These are phyloP conservation scores for Nomada goodeniana DNA, from an alignment of 2,888 invertebrate genomes.

Conservation along the genomic window DNA sequence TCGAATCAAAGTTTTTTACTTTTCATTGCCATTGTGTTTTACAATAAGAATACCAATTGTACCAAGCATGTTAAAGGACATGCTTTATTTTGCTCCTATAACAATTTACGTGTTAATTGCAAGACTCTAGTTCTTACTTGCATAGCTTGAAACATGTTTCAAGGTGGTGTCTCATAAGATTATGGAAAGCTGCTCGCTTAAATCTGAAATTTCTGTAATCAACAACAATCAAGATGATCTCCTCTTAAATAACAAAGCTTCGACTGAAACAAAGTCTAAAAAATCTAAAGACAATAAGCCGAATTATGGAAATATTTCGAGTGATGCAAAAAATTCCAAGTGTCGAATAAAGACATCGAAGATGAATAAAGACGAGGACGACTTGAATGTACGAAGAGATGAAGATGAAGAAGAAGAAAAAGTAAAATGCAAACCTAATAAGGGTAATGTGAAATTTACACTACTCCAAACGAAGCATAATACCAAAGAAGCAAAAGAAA, in stretches of 20 bases:
- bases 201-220: slow-evolving; percentile 67
- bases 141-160: slow-evolving; percentile 73
- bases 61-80: slow-evolving; percentile 37
- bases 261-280: slow-evolving; percentile 64
- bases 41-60: slow-evolving; percentile 18
- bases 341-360: slow-evolving; percentile 55
- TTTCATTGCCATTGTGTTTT: slow-evolving; percentile 32
- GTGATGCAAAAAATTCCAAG: slow-evolving; percentile 63
- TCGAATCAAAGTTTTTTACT: slow-evolving; percentile 20
- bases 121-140: slow-evolving; percentile 45
- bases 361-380: slow-evolving; percentile 61
- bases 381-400: slow-evolving; percentile 46
- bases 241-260: slow-evolving; percentile 49
- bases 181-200: slow-evolving; percentile 68
- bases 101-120: slow-evolving; percentile 30
- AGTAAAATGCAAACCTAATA: slow-evolving; percentile 40
- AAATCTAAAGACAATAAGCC: slow-evolving; percentile 73
- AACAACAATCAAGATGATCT: slow-evolving; percentile 64
- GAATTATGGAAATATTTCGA: slow-evolving; percentile 54
- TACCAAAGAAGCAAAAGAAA: slow-evolving; percentile 82
- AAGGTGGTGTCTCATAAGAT: slow-evolving; percentile 77
- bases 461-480: slow-evolving; percentile 59
- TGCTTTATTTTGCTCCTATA: slow-evolving; percentile 33
- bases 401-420: slow-evolving; percentile 22
- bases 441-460: neutral